phyloP scores from a whole-genome alignment of 2,113 vertebrate genomes.

The Anas platyrhynchos region DNA sequence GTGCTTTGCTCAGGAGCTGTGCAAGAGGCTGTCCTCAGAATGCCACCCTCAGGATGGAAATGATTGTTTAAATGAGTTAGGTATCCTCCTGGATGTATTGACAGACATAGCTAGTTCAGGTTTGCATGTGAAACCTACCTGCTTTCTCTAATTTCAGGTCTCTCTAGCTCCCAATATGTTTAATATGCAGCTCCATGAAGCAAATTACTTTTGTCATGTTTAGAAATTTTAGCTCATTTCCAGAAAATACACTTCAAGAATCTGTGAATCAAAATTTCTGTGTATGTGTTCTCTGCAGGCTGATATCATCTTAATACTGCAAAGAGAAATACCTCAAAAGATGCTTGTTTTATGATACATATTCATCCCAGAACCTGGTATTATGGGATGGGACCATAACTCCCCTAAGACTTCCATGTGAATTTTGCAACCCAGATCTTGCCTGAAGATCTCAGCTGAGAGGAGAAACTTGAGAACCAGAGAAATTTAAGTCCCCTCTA shows the following conservation, averaged over 20 bases:
- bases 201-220: not conserved
- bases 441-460: not conserved
- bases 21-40: no score
- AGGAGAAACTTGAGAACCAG: not conserved
- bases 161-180: not conserved
- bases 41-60: not conserved
- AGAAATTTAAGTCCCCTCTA: not conserved
- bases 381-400: not conserved
- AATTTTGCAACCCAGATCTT: not conserved
- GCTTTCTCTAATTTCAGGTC: not conserved
- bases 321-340: not conserved
- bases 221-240: not conserved
- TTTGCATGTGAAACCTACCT: not conserved
- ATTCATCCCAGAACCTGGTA: not conserved
- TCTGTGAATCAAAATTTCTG: not conserved
- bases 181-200: not conserved
- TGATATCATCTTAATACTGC: not conserved
- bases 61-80: not conserved
- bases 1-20: no score
- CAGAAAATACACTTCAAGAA: not conserved
- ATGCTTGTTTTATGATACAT: not conserved
- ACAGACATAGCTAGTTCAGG: not conserved
- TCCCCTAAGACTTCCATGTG: not conserved
- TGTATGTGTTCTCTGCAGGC: not conserved
- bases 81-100: not conserved